A percentile compares a stretch with the other conserved stretches of the same genome.
Evolutionary conservation across 2,797 vertebrate species (phyloP).

Genomic region (Acrossocheilus fasciatus): DNA sequence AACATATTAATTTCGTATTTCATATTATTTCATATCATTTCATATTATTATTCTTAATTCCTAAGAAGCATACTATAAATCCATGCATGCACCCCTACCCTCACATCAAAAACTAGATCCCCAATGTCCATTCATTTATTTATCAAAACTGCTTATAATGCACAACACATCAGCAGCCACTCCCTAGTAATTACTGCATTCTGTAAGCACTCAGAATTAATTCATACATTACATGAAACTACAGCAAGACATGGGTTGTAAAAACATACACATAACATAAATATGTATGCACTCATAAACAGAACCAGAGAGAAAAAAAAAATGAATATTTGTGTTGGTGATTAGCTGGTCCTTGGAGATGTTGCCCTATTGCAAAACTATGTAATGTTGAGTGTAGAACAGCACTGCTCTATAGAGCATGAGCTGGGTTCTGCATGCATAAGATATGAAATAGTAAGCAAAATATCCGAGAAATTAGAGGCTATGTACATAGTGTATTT

Average conservation of each 20-base stretch:
- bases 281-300: slow-evolving; percentile 66
- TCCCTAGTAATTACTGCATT: slow-evolving; percentile 72
- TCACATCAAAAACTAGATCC: slow-evolving; percentile 63
- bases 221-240: slow-evolving; percentile 66
- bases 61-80: slow-evolving; percentile 42
- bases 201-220: slow-evolving; percentile 67
- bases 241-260: slow-evolving; percentile 61
- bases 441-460: slow-evolving; percentile 28
- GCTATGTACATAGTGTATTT: neutral
- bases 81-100: slow-evolving; percentile 36
- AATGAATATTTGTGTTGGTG: slow-evolving; percentile 49
- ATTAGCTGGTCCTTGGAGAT: slow-evolving; percentile 43
- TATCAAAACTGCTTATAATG: slow-evolving; percentile 74
- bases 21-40: no score
- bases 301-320: slow-evolving; percentile 42
- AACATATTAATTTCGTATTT: neutral
- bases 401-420: slow-evolving; percentile 19
- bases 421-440: slow-evolving; percentile 34
- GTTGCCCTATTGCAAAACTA: neutral
- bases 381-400: slow-evolving; percentile 26
- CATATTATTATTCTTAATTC: neutral
- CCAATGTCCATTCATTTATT: slow-evolving; percentile 53
- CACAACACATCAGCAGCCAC: slow-evolving; percentile 63
- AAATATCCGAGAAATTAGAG: slow-evolving; percentile 16
- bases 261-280: slow-evolving; percentile 59